Conservation (phyloP, 2,797 vertebrate genomes). For the Chanos chanos region DNA sequence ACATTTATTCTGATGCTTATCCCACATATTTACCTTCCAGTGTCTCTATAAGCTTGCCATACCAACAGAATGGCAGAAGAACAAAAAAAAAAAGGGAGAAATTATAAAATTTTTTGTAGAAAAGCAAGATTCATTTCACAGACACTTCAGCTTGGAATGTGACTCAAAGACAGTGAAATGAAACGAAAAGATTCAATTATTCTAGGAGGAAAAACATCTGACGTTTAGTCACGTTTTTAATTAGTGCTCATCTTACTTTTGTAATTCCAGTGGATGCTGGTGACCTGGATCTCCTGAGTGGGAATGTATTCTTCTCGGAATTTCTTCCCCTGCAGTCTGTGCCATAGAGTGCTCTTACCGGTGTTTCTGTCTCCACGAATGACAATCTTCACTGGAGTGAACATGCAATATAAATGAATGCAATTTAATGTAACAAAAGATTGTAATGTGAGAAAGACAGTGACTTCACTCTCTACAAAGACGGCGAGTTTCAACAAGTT, state of each 20-base stretch:
- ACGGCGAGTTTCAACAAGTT: too few relatives aligned
- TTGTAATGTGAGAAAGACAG: too few relatives aligned
- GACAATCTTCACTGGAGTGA: constrained; percentile 89
- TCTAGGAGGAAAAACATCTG: background rate
- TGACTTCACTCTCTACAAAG: too few relatives aligned
- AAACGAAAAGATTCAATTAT: too few relatives aligned
- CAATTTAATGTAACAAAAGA: too few relatives aligned
- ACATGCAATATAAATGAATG: constrained; percentile 5
- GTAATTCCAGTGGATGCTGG: constrained; percentile 98
- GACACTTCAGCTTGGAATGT: too few relatives aligned
- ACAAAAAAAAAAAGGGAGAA: constrained; percentile 22
- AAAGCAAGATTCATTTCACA: too few relatives aligned
- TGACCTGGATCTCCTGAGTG: constrained; percentile 97
- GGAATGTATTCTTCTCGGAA: constrained; percentile 96
- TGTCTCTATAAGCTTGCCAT: constrained; percentile 11
- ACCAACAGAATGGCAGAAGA: constrained; percentile 6
- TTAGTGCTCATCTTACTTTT: constrained; percentile 83
- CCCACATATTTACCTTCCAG: constrained; percentile 18
- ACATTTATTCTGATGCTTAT: background rate
- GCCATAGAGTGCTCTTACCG: constrained; percentile 93
- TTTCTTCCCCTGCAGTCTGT: constrained; percentile 90
- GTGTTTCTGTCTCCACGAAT: constrained; percentile 96
- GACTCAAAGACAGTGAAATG: too few relatives aligned
- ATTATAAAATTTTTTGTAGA: background rate
- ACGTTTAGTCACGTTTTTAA: too few relatives aligned